These are phyloP conservation scores for Zosterops japonicus DNA, from an alignment of 2,113 vertebrate genomes.

Conservation along the genomic window DNA sequence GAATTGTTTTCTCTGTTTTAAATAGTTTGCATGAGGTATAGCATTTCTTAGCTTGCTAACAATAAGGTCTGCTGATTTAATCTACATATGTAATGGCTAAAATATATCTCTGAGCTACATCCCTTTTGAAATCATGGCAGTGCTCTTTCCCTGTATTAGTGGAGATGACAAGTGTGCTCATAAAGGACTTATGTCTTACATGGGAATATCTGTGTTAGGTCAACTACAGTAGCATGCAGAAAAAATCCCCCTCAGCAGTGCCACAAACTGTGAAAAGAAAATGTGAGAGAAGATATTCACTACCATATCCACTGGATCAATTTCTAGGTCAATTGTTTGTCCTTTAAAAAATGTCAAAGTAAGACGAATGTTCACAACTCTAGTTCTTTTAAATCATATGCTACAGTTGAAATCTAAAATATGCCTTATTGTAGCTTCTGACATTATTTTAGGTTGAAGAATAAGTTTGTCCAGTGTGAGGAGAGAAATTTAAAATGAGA, in stretches of 20 bases:
- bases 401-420: background rate
- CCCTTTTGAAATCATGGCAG: conserved; percentile 4
- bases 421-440: background rate
- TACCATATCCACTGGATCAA: background rate
- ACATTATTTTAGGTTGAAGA: conserved; percentile 3
- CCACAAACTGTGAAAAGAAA: conserved; percentile 34
- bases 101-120: background rate
- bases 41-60: background rate
- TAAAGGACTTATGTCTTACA: conserved; percentile 38
- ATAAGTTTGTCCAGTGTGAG: background rate
- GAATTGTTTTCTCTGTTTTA: background rate
- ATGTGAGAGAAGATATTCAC: conserved; percentile 33
- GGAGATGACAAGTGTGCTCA: conserved; percentile 47
- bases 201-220: conserved; percentile 50
- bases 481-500: background rate
- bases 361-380: conserved; percentile 36
- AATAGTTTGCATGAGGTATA: background rate
- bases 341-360: conserved; percentile 54
- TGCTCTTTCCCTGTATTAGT: background rate
- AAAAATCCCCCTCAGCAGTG: conserved; percentile 10
- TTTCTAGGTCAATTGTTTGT: conserved; percentile 60
- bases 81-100: background rate
- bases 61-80: background rate
- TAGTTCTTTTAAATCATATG: background rate
- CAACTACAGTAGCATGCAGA: conserved; percentile 1